Base-by-base conservation (phyloP, 2,113 vertebrate genomes). In the Gymnarchus niloticus region DNA sequence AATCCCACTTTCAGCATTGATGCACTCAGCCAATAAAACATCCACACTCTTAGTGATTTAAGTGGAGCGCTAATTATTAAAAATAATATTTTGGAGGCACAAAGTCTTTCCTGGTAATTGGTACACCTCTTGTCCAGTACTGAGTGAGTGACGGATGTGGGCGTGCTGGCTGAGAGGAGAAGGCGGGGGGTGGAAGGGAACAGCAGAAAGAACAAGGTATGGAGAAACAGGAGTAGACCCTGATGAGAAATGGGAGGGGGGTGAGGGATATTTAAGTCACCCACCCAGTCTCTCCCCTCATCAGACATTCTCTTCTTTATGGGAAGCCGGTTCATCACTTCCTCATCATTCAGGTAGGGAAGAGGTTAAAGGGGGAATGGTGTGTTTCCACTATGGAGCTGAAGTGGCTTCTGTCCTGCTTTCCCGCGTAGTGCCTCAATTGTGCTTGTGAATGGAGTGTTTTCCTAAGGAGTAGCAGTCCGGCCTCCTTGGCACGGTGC, bases 211-310 rank as follows among this genome's bases (percentile, higher is more conserved):
- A 84, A 86, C 61, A 44, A 85, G 69, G 85, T 57, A 83, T 56
- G 77, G 46, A 56, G 78, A 82, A n/a, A 81, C 78, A 73, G 83
- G 52, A 85, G 78, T 87, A 87, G 88, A 85, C 76, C 46, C 81
- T 84, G 83, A 65, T 52, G 57, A 48, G 69, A 41, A 57, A 77
- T 80, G 28, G 77, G 83, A 51, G 78, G 85, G 65, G 85, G 85
- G n/a, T 51, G 54, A 23, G n/a, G 88, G 91, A 65, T 93, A 94
- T 93, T 93, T 94, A 94, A 94, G 93, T 85, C 44, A 85, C 3
- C 44, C 86, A 81, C 85, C 61, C n/a, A 61, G 87, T 90, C 86
- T 51, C 88, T 83, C 85, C 89, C 44, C 52, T 83, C 87, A 90
- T 86, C 91, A 91, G 87, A 86, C 76, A 41, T 84, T 54, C 73